phyloP scores from a whole-genome alignment of 2,113 vertebrate genomes.

The Plectropomus leopardus region DNA sequence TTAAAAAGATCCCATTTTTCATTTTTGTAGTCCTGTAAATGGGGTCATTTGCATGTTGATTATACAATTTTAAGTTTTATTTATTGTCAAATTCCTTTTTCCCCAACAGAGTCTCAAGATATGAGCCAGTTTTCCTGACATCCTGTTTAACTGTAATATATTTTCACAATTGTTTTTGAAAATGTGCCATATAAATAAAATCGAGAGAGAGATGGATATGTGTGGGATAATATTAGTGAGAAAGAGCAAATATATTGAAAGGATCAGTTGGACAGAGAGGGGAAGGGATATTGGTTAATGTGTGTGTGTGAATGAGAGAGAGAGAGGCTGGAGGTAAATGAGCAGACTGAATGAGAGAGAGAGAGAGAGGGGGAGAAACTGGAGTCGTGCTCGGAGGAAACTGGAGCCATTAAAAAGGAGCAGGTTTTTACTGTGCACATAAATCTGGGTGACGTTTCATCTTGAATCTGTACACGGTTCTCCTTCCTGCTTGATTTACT shows the following conservation, averaged over 20 bases:
- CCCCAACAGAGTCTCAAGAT: too few species aligned
- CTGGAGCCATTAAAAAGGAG: conserved; percentile 80
- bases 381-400: conserved; percentile 75
- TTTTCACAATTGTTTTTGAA: background rate
- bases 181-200: background rate
- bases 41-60: background rate
- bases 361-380: conserved; percentile 39
- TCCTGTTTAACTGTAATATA: too few species aligned
- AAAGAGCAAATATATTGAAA: too few species aligned
- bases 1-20: too few species aligned
- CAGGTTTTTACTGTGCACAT: conserved; percentile 81
- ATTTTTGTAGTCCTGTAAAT: too few species aligned
- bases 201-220: background rate
- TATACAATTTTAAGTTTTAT: too few species aligned
- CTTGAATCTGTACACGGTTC: conserved; percentile 79
- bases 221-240: background rate
- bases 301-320: conserved; percentile 33
- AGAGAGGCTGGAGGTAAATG: conserved; percentile 5
- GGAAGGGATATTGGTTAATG: background rate
- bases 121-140: too few species aligned
- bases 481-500: conserved; percentile 84
- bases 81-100: too few species aligned
- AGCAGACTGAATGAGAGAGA: conserved; percentile 29
- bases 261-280: background rate
- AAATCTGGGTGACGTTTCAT: conserved; percentile 87